Conservation (phyloP, 2,113 vertebrate species). For the Muscicapa adusta region DNA sequence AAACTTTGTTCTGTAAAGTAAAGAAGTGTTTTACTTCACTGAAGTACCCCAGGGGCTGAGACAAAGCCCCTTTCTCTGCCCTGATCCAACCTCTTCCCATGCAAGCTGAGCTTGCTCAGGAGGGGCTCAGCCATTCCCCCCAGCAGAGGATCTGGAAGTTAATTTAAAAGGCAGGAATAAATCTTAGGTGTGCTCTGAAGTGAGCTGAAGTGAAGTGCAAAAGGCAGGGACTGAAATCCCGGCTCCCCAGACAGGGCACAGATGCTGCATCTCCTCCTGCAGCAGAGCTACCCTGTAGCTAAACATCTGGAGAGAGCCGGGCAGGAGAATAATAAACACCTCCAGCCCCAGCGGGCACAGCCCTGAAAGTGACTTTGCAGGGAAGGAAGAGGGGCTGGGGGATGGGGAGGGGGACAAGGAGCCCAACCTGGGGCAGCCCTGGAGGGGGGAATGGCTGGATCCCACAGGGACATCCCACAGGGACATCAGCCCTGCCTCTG, state of each 20-base stretch:
- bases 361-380: conserved; percentile 31
- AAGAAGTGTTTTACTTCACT: background rate
- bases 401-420: background rate
- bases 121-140: background rate
- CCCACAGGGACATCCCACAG: too few species aligned
- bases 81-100: background rate
- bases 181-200: conserved; percentile 49
- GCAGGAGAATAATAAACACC: conserved; percentile 63
- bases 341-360: conserved; percentile 9
- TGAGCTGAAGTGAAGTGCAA: conserved; percentile 46
- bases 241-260: conserved; percentile 72
- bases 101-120: background rate
- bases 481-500: fast-evolving
- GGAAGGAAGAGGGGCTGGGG: background rate
- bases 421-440: background rate
- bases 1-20: background rate
- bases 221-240: conserved; percentile 70
- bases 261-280: conserved; percentile 68
- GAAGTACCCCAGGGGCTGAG: background rate
- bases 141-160: background rate
- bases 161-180: conserved; percentile 56
- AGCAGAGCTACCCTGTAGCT: conserved; percentile 73
- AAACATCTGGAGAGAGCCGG: conserved; percentile 78
- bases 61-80: background rate
- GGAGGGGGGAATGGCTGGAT: background rate